Evolutionary conservation across 2,888 invertebrate species (phyloP), one percentile per base, ranked within the genome.

Genomic region (Eupithecia insigniata): DNA sequence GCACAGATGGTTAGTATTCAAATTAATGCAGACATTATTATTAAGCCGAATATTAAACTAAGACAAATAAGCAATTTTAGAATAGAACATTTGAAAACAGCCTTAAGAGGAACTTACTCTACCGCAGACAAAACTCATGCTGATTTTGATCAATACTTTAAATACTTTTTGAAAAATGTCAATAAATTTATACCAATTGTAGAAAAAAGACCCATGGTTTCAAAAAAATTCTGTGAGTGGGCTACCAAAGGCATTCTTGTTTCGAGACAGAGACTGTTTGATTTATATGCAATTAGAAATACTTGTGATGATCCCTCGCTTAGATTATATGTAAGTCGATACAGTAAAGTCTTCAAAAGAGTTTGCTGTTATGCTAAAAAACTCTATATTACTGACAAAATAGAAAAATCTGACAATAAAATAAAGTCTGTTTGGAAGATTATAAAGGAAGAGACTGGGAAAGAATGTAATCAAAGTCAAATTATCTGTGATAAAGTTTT

Each of bases 221-320:
- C 28, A 1, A 58, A 58, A 16, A 32, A 32, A 2, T 28, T 58
- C 28, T 58, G 12, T 58, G 4, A 58, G 28, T 58, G 58, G 58
- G 58, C 58, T 2, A 58, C 58, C 58, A 58, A 58, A 14, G 58
- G 58, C 2, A 58, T 58, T 58, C 58, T 58, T 7, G 14, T 58
- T 4, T 58, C 58, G 10, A 58, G 58, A 12, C 26, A 12, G 1
- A 8, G 28, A 58, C 1, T 58, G n/a, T 58, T 58, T 58, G 58
- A 58, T 3, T 58, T 58, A 28, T 58, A 58, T 58, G 58, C 58
- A n/a, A n/a, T n/a, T n/a, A n/a, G n/a, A n/a, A n/a, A n/a, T n/a
- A n/a, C n/a, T n/a, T n/a, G n/a, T n/a, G n/a, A n/a, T n/a, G n/a
- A n/a, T n/a, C n/a, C n/a, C n/a, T n/a, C n/a, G n/a, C n/a, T n/a